A percentile compares a stretch with the other conserved stretches of the same genome.
These are phyloP conservation scores for Scartelaos histophorus DNA, from an alignment of 2,113 vertebrate species.

Conservation along the genomic window DNA sequence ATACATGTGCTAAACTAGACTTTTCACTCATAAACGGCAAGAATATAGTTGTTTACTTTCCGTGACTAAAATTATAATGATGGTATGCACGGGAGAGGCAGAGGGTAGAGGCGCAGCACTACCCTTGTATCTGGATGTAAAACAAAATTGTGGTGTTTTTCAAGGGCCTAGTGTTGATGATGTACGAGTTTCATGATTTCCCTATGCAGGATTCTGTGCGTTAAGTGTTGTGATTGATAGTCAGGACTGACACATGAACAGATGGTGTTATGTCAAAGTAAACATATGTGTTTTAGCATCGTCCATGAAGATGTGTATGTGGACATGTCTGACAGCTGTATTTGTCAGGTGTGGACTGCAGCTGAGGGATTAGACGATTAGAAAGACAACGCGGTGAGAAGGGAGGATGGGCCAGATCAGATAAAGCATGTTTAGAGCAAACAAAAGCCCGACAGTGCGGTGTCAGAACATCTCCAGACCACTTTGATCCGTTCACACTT, in stretches of 20 bases:
- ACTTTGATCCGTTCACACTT: conserved; percentile 57
- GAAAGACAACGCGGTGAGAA: conserved; percentile 45
- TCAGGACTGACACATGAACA: not conserved
- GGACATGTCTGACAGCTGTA: conserved; percentile 6
- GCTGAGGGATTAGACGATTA: conserved; percentile 54
- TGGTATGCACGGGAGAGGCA: no score
- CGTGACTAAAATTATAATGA: no score
- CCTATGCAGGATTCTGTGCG: not conserved
- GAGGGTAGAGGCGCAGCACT: not conserved
- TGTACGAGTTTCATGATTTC: not conserved
- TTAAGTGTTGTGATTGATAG: not conserved
- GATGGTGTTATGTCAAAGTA: not conserved
- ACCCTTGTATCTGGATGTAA: not conserved
- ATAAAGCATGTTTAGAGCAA: conserved; percentile 61
- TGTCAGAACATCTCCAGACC: conserved; percentile 39
- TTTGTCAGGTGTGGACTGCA: conserved; percentile 18
- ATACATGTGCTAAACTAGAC: no score
- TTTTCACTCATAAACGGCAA: no score
- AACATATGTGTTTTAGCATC: not conserved
- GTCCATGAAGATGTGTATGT: not conserved
- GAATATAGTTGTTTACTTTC: no score
- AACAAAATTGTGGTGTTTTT: not conserved
- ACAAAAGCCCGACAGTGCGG: conserved; percentile 49
- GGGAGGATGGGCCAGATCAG: conserved; percentile 48
- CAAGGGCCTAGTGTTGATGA: not conserved